Base-by-base conservation (phyloP, 2,113 vertebrate species). In the Notothenia coriiceps region DNA sequence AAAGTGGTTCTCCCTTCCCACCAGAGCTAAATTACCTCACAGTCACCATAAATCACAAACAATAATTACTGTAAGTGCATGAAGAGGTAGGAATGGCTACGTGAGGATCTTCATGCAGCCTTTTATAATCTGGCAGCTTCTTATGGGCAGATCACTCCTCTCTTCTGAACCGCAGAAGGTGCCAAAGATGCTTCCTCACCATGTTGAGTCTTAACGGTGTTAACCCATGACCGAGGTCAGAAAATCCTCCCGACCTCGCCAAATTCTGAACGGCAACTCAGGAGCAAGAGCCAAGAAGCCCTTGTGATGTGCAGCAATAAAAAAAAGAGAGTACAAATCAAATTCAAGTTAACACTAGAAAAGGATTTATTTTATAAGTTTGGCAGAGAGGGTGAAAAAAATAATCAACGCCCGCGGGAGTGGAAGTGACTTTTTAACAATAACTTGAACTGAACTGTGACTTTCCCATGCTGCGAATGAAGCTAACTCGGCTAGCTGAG, bases 101-200 rank as follows among this genome's bases (percentile, higher is more conserved):
- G 82, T 94, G 93, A 92, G 85, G 70, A 79, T 80, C 67, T 57
- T 77, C 92, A 89, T 83, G 84, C 75, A 86, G 76, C 64, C 50
- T 70, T 54, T 78, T 8, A 22, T 74, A 77, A 82, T 82, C 75
- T 85, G 82, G 82, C 88, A 89, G 80, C 64, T 75, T 74, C 4
- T 72, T 73, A 40, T 65, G 70, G 67, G 57, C 70, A 73, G 70
- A 70, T 85, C 56, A 47, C 72, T 76, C 65, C 33, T 78, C 84
- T 82, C 43, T 74, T 75, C 56, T 75, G 6, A 70, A 69, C 74
- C 57, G 20, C 69, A 80, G 67, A 77, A 72, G 79, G 69, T 87
- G 81, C 64, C 86, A 86, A 57, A 86, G 82, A 83, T 80, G 74
- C 78, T 73, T 86, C 55, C 54, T 80, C 35, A 22, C 83, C 73